Percentiles rank a stretch among this genome's conserved stretches.
Conservation (phyloP, 2,888 invertebrate genomes). For the Sarcophaga variegata region DNA sequence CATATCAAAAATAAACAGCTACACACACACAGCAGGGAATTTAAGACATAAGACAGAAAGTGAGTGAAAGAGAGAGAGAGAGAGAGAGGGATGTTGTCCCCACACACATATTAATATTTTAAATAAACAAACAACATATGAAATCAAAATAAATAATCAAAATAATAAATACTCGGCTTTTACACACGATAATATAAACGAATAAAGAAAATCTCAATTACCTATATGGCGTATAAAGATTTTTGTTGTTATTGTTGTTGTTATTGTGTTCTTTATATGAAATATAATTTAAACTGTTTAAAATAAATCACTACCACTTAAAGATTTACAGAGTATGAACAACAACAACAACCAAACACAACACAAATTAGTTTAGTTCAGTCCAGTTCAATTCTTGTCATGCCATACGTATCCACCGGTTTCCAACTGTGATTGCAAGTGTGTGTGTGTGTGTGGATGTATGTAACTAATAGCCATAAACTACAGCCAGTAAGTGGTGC, state of each 20-base stretch:
- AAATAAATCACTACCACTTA: slow-evolving; percentile 45
- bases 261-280: neutral
- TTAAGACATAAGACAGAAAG: no score
- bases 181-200: neutral
- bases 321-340: slow-evolving; percentile 18
- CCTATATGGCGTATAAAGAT: neutral
- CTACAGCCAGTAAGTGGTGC: neutral
- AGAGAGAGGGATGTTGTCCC: no score
- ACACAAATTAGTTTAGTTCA: no score
- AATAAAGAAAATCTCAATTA: neutral
- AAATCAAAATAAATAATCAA: neutral
- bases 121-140: neutral
- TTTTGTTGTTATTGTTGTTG: neutral
- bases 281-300: neutral
- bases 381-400: neutral
- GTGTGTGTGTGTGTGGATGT: neutral
- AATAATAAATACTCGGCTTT: neutral
- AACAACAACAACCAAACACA: neutral
- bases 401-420: neutral
- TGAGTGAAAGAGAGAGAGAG: no score
- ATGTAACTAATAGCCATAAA: neutral
- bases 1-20: no score
- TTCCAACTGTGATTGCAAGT: neutral
- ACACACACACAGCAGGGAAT: no score
- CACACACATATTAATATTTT: neutral